Evolutionary conservation across 2,113 vertebrate species (phyloP), one percentile per base, ranked within the genome.

Genomic region (Vireo altiloquus): DNA sequence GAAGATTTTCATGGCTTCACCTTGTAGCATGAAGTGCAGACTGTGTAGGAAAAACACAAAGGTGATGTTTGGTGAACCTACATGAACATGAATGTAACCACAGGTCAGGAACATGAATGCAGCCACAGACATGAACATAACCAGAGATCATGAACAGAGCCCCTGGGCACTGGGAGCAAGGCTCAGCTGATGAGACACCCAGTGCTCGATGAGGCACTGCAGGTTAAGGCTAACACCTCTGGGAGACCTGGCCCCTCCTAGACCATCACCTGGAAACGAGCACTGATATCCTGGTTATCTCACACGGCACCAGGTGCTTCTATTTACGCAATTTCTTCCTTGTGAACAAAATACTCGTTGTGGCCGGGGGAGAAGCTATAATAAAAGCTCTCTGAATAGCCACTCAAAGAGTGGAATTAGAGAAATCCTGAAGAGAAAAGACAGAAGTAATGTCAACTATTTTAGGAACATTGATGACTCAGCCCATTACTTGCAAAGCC

Each of bases 381-480:
- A 83, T 24, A 69, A 89, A 89, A 84, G 7, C 7, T 66, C 23
- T 81, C 23, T 23, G 4, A 81, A 92, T 44, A 85, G 68, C 40
- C 50, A 56, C 57, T 82, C 40, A 56, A 57, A 76, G 22, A 83
- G 50, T 30, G 42, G 50, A 79, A 85, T 82, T 90, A 72, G 33
- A 93, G 57, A 90, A 93, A 90, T 83, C 46, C 59, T 70, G 49
- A 59, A 87, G 65, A 92, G 56, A 80, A 93, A 90, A 93, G 37
- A 66, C 28, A 77, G 50, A 85, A 85, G 37, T 54, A 88, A 90
- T 61, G 44, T 54, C 75, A 93, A 39, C 59, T 86, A 74, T 86
- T 88, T 92, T 65, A 77, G 39, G 71, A 90, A 82, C 28, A 4
- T 18, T 81, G 59, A 54, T 94, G 86, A 82, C 66, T 96, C 90